phyloP scores from a whole-genome alignment of 2,888 invertebrate species.

The Metacarcinus magister region DNA sequence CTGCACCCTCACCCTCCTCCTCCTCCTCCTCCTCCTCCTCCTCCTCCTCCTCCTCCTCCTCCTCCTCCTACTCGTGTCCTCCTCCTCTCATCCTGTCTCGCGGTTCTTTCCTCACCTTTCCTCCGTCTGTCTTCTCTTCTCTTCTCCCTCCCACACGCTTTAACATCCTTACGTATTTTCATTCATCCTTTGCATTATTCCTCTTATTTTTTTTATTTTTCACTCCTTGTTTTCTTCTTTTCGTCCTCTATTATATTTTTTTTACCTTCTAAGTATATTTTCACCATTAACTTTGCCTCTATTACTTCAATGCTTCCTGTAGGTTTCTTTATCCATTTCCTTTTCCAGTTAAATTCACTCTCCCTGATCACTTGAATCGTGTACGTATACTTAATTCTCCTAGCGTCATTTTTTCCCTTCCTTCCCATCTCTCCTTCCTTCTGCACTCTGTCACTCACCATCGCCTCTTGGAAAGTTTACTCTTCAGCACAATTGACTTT shows the following conservation, averaged over 20 bases:
- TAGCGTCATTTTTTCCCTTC: neutral
- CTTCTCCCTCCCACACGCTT: neutral
- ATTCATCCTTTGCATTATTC: neutral
- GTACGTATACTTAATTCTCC: neutral
- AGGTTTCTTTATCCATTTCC: neutral
- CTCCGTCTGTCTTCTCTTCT: neutral
- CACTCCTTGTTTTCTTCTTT: no score
- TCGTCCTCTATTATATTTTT: neutral
- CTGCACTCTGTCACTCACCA: slow-evolving; percentile 47
- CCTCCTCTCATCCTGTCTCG: slow-evolving; percentile 31
- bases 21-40: neutral
- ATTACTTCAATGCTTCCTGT: neutral
- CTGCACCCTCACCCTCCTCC: neutral
- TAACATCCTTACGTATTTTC: neutral
- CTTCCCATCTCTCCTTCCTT: neutral
- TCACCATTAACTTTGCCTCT: neutral
- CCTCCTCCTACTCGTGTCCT: neutral
- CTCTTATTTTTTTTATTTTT: neutral
- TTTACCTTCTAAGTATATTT: neutral
- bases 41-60: neutral
- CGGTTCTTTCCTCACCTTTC: slow-evolving; percentile 4
- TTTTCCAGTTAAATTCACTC: slow-evolving; percentile 11
- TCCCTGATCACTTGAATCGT: neutral
- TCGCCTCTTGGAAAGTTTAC: slow-evolving; percentile 4
- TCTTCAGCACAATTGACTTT: slow-evolving; percentile 47